A percentile compares a stretch with the other conserved stretches of the same genome.
phyloP scores from a whole-genome alignment of 2,797 vertebrate species.

The Melanotaenia pygmaea region DNA sequence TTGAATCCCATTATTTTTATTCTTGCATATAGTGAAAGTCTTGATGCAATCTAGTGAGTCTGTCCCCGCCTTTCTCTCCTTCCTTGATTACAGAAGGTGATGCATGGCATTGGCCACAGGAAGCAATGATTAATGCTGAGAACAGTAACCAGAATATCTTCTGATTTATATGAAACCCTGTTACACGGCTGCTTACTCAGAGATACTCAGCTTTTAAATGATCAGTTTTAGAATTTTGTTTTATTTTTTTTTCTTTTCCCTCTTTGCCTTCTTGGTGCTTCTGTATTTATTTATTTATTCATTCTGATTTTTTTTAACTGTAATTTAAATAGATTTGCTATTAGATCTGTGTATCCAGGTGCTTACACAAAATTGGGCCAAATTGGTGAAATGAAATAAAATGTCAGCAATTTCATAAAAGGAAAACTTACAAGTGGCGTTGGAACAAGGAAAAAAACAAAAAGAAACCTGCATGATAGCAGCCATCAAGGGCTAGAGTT shows the following conservation, averaged over 20 bases:
- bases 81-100: constrained; percentile 62
- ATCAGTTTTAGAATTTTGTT: constrained; percentile 8
- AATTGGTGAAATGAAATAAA: background rate
- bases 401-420: background rate
- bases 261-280: too few species aligned
- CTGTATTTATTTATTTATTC: too few species aligned
- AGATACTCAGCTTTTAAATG: constrained; percentile 12
- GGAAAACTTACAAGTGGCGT: too few species aligned
- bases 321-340: too few species aligned
- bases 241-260: too few species aligned
- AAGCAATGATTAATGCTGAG: constrained; percentile 55
- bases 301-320: too few species aligned
- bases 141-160: constrained; percentile 35
- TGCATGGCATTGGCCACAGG: constrained; percentile 51
- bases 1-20: constrained; percentile 43
- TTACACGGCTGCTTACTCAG: constrained; percentile 10
- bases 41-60: constrained; percentile 35
- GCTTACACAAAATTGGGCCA: too few species aligned
- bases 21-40: constrained; percentile 27
- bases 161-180: constrained; percentile 20
- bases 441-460: too few species aligned
- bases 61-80: constrained; percentile 4
- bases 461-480: too few species aligned
- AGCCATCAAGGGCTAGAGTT: too few species aligned
- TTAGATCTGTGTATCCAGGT: too few species aligned